A percentile compares a stretch with the other conserved stretches of the same genome.
These are phyloP conservation scores for Drosophila mercatorum DNA, from an alignment of 2,888 invertebrate species.

Conservation along the genomic window DNA sequence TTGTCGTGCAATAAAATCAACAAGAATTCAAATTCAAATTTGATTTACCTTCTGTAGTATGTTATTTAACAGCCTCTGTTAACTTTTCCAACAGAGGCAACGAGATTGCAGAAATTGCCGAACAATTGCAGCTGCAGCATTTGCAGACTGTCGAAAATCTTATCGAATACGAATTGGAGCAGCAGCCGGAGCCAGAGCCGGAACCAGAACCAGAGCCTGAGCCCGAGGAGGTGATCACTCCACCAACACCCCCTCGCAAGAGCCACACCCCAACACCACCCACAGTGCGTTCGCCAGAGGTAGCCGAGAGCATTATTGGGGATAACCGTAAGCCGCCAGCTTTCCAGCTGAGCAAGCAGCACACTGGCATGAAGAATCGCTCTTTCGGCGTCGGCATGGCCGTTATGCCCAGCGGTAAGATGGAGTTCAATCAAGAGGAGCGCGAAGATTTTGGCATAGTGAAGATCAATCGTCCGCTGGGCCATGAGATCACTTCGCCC, in stretches of 20 bases:
- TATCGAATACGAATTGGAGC: constrained; percentile 30
- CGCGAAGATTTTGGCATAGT: constrained; percentile 83
- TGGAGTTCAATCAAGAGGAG: constrained; percentile 84
- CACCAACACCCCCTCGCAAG: constrained; percentile 49
- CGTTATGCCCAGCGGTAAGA: constrained; percentile 83
- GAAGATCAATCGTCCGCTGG: constrained; percentile 82
- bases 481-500: constrained; percentile 71
- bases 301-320: constrained; percentile 64
- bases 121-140: constrained; percentile 54
- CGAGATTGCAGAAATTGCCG: constrained; percentile 58
- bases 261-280: constrained; percentile 56
- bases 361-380: constrained; percentile 84
- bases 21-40: constrained; percentile 17
- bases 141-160: constrained; percentile 30
- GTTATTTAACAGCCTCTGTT: constrained; percentile 46
- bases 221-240: constrained; percentile 32
- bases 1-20: constrained; percentile 65
- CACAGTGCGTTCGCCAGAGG: constrained; percentile 56
- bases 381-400: constrained; percentile 84
- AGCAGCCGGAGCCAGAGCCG: constrained; percentile 27
- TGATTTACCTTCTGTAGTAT: constrained; percentile 5
- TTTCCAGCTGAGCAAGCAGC: constrained; percentile 83
- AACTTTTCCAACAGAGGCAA: constrained; percentile 56
- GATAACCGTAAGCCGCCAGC: constrained; percentile 74
- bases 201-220: constrained; percentile 50